phyloP scores from a whole-genome alignment of 1,140 invertebrate genomes.

The Geopemphigus sp. region DNA sequence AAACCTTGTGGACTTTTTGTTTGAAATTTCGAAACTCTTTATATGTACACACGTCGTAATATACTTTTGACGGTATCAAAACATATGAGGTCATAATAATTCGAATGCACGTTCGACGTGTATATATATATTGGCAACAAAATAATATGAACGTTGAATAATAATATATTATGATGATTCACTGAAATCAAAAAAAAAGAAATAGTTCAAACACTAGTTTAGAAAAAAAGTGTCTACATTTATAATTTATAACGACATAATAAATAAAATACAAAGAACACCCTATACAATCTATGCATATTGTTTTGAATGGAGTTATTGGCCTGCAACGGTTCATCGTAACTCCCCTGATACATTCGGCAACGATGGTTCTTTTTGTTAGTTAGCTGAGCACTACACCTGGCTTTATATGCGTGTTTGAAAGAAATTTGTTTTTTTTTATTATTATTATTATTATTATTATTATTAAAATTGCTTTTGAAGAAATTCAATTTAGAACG shows the following conservation, averaged over 20 bases:
- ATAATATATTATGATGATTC: not conserved
- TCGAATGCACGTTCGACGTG: not conserved
- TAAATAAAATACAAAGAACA: not conserved
- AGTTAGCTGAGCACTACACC: not conserved
- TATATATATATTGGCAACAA: not conserved
- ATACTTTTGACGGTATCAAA: not conserved
- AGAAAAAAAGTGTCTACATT: not conserved
- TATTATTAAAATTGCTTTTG: not conserved
- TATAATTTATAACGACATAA: not conserved
- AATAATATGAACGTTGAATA: not conserved
- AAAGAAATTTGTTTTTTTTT: constrained; percentile 1
- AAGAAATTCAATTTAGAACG: not conserved
- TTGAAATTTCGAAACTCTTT: not conserved
- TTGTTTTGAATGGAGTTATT: constrained; percentile 22
- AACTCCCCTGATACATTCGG: not conserved
- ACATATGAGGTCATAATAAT: constrained; percentile 1
- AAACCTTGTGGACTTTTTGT: not conserved
- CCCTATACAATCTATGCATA: not conserved
- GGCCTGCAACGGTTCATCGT: not conserved
- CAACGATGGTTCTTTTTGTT: not conserved
- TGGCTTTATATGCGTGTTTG: not conserved
- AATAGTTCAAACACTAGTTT: too few relatives aligned
- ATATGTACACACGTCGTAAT: not conserved
- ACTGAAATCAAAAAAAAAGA: not conserved
- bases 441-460: too few relatives aligned